Base-by-base conservation (phyloP, 2,888 invertebrate genomes). In the Oithona nana region DNA sequence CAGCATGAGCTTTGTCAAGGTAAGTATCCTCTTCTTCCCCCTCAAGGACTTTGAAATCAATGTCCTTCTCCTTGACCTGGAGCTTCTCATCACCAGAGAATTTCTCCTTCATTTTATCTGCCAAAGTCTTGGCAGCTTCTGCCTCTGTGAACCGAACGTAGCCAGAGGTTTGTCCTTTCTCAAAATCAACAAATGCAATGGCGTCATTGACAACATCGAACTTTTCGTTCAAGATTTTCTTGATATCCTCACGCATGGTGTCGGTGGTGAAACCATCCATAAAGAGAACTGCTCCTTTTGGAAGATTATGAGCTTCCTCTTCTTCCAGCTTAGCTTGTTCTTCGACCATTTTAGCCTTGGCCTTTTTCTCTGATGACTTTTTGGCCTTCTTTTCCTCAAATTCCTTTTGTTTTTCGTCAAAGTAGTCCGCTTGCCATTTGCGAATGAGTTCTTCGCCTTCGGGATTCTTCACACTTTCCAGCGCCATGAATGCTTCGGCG, bases 401-500 rank as follows among this genome's bases (percentile, higher is more conserved):
- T 65, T 69, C 71, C 64, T 69, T 68, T 30, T 61, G 64, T 39
- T 73, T 74, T 13, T 73, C 71, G 31, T 66, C 65, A 20, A 66
- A 28, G 49, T 69, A 74, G 72, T 66, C 79, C 78, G 74, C 61
- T n/a, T 85, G 83, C 82, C 82, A 84, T 68, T 81, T 81, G 24
- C 79, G 75, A 3, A 83, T 71, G n/a, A 65, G 29, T 58, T 88
- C 73, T 52, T 81, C 80, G 1, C 74, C 76, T 0, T 82, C 83
- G 0, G 77, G 76, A 68, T 81, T 87, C 68, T 86, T 84, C 3
- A 86, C 75, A 48, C 73, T 74, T 67, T 85, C 82, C 24, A 77
- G 74, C 24, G 80, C 81, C 48, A 89, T 72, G 71, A 90, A 88
- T 65, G 81, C 82, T 68, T 86, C 82, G 1, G 89, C 88, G 70